A percentile compares a stretch with the other conserved stretches of the same genome.
Conservation (phyloP, 2,888 invertebrate species). For the Temnothorax rugatulus region DNA sequence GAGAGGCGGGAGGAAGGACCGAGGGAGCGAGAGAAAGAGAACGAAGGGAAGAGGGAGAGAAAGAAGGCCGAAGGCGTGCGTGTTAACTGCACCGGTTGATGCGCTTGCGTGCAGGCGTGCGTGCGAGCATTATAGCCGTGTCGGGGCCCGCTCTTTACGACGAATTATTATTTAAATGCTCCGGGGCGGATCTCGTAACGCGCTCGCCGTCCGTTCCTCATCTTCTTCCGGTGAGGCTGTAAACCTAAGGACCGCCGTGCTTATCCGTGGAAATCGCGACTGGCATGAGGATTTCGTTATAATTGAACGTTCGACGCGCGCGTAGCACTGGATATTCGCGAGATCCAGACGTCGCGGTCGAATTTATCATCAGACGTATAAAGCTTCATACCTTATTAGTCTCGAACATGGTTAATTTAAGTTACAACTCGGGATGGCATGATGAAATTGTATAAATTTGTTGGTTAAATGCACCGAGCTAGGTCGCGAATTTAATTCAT, state of each 20-base stretch:
- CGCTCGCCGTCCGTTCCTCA: slow-evolving; percentile 53
- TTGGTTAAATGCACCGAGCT: too few relatives aligned
- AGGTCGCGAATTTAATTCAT: too few relatives aligned
- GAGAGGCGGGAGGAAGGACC: not conserved
- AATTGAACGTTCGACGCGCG: not conserved
- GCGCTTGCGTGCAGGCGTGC: slow-evolving; percentile 62
- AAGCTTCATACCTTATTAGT: not conserved
- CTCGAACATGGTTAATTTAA: not conserved
- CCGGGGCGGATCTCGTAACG: slow-evolving; percentile 60
- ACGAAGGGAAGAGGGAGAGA: slow-evolving; percentile 7
- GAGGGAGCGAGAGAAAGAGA: not conserved
- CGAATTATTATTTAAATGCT: slow-evolving; percentile 82
- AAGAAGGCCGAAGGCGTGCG: slow-evolving; percentile 58
- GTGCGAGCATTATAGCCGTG: slow-evolving; percentile 75
- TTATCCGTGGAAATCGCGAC: slow-evolving; percentile 29
- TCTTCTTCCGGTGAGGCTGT: slow-evolving; percentile 65
- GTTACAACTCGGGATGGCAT: not conserved
- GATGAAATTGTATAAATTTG: not conserved
- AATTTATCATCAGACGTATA: not conserved
- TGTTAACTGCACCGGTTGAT: slow-evolving; percentile 49
- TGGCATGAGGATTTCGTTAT: slow-evolving; percentile 22
- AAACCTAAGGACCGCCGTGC: slow-evolving; percentile 49
- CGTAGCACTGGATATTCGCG: not conserved
- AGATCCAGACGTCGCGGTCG: not conserved
- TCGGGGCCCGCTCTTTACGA: slow-evolving; percentile 75